Conservation (phyloP, 2,797 vertebrate species). For the Heteromormyrus szaboi region DNA sequence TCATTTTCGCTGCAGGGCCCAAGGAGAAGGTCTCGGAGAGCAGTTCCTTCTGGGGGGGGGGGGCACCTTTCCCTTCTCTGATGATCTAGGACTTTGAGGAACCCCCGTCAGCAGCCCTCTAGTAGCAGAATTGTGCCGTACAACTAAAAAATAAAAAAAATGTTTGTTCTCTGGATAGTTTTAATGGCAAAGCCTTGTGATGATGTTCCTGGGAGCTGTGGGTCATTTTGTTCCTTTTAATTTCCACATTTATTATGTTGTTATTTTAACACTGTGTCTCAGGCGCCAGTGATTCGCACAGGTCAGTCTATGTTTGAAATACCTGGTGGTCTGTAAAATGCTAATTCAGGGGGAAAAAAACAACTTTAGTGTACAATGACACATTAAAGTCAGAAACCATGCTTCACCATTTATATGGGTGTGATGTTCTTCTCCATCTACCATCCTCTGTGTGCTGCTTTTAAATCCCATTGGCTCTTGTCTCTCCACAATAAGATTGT, state of each 20-base stretch:
- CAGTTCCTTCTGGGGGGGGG: not conserved
- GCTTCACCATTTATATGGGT: not conserved
- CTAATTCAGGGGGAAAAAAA: not conserved
- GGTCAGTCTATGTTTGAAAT: not conserved
- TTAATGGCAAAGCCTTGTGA: not conserved
- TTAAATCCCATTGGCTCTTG: not conserved
- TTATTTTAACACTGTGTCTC: not conserved
- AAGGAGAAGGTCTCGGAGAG: conserved; percentile 16
- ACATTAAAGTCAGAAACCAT: not conserved
- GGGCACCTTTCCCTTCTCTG: not conserved
- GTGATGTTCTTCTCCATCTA: not conserved
- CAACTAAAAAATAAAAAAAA: not conserved
- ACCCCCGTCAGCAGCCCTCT: not conserved
- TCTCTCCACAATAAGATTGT: conserved; percentile 15
- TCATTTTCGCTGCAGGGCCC: conserved; percentile 20
- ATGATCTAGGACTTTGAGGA: conserved; percentile 8
- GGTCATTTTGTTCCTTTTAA: not conserved
- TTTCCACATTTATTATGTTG: not conserved
- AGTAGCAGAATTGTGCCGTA: not conserved
- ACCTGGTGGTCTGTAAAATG: not conserved
- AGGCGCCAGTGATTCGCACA: not conserved
- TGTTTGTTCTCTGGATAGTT: not conserved
- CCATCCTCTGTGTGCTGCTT: not conserved
- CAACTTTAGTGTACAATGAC: not conserved
- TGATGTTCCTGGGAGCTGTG: not conserved